A percentile compares a stretch with the other conserved stretches of the same genome.
Evolutionary conservation across 2,113 vertebrate genomes (phyloP).

Genomic region (Talpa occidentalis): DNA sequence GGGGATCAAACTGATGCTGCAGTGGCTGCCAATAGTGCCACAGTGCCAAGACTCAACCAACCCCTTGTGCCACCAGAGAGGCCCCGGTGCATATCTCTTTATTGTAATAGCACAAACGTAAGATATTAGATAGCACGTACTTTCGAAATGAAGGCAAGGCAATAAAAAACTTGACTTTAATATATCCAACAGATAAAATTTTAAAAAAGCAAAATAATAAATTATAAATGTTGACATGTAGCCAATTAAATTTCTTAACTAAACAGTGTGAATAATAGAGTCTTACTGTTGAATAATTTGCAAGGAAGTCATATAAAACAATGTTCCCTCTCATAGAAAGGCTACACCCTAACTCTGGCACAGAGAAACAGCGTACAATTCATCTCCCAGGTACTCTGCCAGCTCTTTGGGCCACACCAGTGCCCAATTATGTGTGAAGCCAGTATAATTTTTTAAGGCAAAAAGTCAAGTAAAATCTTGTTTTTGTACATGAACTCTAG

Average conservation of each 20-base stretch:
- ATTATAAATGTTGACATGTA: background rate
- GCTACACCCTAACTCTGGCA: background rate
- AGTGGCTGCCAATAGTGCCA: too few relatives aligned
- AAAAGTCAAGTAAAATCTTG: background rate
- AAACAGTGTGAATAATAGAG: background rate
- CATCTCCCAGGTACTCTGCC: background rate
- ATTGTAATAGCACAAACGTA: slow-evolving; percentile 3
- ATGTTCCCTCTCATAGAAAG: background rate
- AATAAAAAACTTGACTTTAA: slow-evolving; percentile 39
- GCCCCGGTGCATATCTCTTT: too few relatives aligned
- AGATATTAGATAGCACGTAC: background rate
- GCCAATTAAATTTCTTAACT: slow-evolving; percentile 40
- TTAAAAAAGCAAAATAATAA: background rate
- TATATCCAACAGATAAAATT: background rate
- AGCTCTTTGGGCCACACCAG: background rate
- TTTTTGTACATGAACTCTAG: background rate
- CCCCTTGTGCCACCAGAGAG: too few relatives aligned
- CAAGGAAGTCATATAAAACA: background rate
- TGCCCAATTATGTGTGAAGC: background rate
- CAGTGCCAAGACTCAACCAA: too few relatives aligned
- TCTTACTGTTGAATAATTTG: background rate
- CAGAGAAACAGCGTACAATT: background rate
- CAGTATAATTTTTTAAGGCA: slow-evolving; percentile 8
- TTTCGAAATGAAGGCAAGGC: slow-evolving; percentile 44
- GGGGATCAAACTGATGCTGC: too few relatives aligned